phyloP scores from a whole-genome alignment of 2,113 vertebrate genomes.

The Tragelaphus imberbis region DNA sequence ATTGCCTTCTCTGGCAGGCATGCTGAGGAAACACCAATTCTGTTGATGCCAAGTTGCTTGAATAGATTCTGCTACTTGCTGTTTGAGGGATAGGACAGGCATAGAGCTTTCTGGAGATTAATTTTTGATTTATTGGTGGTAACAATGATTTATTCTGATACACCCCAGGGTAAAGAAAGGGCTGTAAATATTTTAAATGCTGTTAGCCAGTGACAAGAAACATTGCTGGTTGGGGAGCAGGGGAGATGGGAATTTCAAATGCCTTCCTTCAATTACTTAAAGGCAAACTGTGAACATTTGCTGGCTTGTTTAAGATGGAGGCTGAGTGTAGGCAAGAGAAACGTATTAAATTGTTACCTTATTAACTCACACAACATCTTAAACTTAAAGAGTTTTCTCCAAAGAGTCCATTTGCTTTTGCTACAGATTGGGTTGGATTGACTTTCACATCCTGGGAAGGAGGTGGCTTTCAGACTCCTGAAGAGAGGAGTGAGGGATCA shows the following conservation, averaged over 20 bases:
- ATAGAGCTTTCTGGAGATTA: constrained; percentile 79
- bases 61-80: constrained; percentile 77
- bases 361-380: constrained; percentile 66
- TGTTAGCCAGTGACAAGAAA: constrained; percentile 74
- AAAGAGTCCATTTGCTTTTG: constrained; percentile 35
- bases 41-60: constrained; percentile 53
- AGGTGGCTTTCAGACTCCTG: background rate
- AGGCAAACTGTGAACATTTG: constrained; percentile 63
- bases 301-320: constrained; percentile 52
- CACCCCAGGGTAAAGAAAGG: constrained; percentile 74
- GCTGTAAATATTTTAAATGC: constrained; percentile 80
- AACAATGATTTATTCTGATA: constrained; percentile 80
- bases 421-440: constrained; percentile 7
- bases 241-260: constrained; percentile 74
- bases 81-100: constrained; percentile 76
- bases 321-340: background rate
- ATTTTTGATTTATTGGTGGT: constrained; percentile 83
- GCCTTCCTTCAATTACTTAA: constrained; percentile 72
- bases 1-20: background rate
- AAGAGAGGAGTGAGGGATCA: background rate
- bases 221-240: constrained; percentile 68
- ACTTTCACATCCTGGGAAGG: constrained; percentile 8
- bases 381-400: constrained; percentile 38
- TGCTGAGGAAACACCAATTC: background rate
- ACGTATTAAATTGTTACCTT: constrained; percentile 67